phyloP scores from a whole-genome alignment of 2,888 invertebrate species.

The Lasioglossum marginatum region DNA sequence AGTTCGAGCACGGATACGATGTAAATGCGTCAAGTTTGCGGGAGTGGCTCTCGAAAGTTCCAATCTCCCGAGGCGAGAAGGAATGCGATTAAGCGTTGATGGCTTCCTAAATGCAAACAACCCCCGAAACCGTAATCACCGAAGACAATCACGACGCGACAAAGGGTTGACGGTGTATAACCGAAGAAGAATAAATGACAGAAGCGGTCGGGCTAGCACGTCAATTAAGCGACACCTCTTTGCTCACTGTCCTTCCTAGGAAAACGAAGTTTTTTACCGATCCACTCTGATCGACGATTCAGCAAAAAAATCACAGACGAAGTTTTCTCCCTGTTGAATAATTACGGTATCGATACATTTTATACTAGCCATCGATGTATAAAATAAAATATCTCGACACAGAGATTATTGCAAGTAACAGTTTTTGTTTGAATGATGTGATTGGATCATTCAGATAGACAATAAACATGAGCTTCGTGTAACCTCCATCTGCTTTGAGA shows the following conservation, averaged over 20 bases:
- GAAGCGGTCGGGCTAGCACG: slow-evolving; percentile 60
- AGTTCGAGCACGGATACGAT: slow-evolving; percentile 45
- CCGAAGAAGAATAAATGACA: slow-evolving; percentile 60
- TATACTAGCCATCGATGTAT: background rate
- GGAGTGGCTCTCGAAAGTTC: slow-evolving; percentile 63
- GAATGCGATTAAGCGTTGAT: slow-evolving; percentile 84
- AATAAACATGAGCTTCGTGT: no score
- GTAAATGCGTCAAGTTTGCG: slow-evolving; percentile 55
- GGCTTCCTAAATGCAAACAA: slow-evolving; percentile 84
- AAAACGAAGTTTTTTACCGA: slow-evolving; percentile 20
- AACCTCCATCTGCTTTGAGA: no score
- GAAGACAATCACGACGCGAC: slow-evolving; percentile 74
- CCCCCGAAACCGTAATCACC: slow-evolving; percentile 81
- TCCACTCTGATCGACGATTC: background rate
- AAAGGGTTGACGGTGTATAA: slow-evolving; percentile 70
- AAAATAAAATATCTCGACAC: background rate
- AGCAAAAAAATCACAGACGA: background rate
- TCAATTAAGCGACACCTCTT: slow-evolving; percentile 66
- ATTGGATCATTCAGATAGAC: background rate
- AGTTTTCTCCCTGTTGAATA: background rate
- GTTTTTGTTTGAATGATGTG: background rate
- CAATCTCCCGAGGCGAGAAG: slow-evolving; percentile 80
- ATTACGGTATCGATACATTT: background rate
- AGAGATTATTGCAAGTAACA: background rate
- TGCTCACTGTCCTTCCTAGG: slow-evolving; percentile 15